A percentile compares a stretch with the other conserved stretches of the same genome.
These are phyloP conservation scores for Tadarida brasiliensis DNA, from an alignment of 2,797 vertebrate genomes.

Conservation along the genomic window DNA sequence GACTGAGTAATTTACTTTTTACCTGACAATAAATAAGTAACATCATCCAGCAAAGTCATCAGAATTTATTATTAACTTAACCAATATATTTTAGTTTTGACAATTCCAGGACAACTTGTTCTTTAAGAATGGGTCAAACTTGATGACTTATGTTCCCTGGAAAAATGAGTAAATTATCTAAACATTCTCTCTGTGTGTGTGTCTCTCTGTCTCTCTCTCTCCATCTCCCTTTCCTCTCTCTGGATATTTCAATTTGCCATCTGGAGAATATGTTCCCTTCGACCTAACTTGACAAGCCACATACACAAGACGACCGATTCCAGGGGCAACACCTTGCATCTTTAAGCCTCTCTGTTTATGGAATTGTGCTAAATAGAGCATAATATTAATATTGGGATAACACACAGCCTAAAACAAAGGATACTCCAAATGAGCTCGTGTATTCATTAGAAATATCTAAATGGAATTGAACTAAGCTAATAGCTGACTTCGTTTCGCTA, in stretches of 20 bases:
- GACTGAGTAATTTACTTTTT: neutral
- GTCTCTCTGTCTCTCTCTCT: neutral
- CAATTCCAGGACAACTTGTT: conserved; percentile 10
- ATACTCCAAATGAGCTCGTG: neutral
- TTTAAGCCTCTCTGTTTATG: neutral
- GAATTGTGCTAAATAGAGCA: neutral
- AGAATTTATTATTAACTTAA: conserved; percentile 39
- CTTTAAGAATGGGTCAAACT: neutral
- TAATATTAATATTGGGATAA: neutral
- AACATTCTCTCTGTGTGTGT: neutral
- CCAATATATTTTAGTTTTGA: conserved; percentile 32
- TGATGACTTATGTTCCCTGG: neutral
- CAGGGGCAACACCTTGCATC: neutral
- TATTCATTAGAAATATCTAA: neutral
- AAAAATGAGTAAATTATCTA: conserved; percentile 12
- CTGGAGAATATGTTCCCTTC: neutral
- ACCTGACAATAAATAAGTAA: conserved; percentile 6
- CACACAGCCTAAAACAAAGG: neutral
- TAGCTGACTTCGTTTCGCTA: conserved; percentile 17
- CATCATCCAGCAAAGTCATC: neutral
- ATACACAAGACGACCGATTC: neutral
- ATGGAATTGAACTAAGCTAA: neutral
- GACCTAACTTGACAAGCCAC: neutral
- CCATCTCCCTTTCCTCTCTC: neutral
- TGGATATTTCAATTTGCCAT: neutral